Base-by-base conservation (phyloP, 1,140 invertebrate genomes). In the Pachypeltis micranthus region DNA sequence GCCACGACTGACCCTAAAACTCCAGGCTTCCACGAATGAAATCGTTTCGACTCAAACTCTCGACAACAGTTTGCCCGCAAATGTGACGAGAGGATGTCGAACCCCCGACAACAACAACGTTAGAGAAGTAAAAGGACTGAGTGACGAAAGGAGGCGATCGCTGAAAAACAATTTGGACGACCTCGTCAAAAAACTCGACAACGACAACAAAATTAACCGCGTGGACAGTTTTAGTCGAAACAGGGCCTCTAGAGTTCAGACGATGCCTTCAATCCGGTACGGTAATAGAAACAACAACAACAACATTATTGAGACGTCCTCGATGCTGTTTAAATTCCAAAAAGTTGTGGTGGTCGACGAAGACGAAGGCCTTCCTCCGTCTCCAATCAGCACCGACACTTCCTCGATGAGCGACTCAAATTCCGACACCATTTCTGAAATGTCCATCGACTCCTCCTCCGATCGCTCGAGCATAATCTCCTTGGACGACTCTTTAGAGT, bases 391-490 rank as follows among this genome's bases (percentile, higher is more conserved):
- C 51, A 67, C 67, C 21, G 70, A 69, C 54, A 71, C 69, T 31
- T 71, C 71, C 19, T 78, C 77, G 16, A 77, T 76, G 29, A 76
- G 75, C 66, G 78, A 80, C 67, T 76, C 76, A 44, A 77, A 76
- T 54, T 79, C 78, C 54, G 79, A 80, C 62, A 78, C 77, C 2
- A 74, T 80, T 2, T 79, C 78, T 16, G 80, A 81, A 65, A 79
- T 80, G 66, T 80, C 80, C 0, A 78, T 78, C 12, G 80, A 81
- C 66, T 80, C 79, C 14, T 77, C 77, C 26, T 79, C 78, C 65
- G 80, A 81, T 65, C 73, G 80, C 2, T 80, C 78, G 60, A 79
- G 78, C 65, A 80, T 80, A 54, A 71, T 74, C 39, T 81, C 80
- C 27, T 74, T 79, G 28, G 80, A 81, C 64, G 79, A 80, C 58